Conservation (phyloP, 2,888 invertebrate species). For the Hipparchia semele region DNA sequence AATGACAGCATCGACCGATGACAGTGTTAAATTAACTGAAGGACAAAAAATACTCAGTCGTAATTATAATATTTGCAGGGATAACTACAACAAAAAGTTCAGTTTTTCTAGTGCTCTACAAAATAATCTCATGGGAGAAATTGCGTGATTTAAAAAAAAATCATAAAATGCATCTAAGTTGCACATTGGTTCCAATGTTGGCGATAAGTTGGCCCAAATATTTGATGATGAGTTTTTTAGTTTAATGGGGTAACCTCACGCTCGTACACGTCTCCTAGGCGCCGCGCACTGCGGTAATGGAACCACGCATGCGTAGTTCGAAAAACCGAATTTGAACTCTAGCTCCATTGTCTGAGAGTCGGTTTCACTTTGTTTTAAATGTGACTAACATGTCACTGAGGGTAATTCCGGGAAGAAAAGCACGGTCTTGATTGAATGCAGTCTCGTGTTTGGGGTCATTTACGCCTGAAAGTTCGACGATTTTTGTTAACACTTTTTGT, state of each 20-base stretch:
- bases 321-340: conserved; percentile 52
- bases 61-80: no score
- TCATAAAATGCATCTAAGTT: background rate
- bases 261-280: conserved; percentile 69
- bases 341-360: conserved; percentile 44
- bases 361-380: conserved; percentile 34
- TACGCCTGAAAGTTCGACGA: conserved; percentile 9
- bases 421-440: conserved; percentile 54
- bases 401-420: conserved; percentile 51
- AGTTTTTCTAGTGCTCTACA: no score
- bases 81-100: no score
- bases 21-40: no score
- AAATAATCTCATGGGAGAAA: no score
- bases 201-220: conserved; percentile 51
- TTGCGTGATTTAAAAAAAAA: no score
- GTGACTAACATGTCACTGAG: conserved; percentile 51
- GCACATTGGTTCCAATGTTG: conserved; percentile 20
- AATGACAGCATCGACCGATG: no score
- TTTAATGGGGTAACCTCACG: conserved; percentile 74
- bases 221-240: conserved; percentile 49
- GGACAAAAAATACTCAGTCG: no score
- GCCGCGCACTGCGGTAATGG: conserved; percentile 80
- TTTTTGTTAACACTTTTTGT: background rate
- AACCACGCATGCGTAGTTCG: conserved; percentile 72
- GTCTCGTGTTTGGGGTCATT: conserved; percentile 29